These are phyloP conservation scores for Ridgeia piscesae DNA, from an alignment of 1,140 invertebrate genomes.

Conservation along the genomic window DNA sequence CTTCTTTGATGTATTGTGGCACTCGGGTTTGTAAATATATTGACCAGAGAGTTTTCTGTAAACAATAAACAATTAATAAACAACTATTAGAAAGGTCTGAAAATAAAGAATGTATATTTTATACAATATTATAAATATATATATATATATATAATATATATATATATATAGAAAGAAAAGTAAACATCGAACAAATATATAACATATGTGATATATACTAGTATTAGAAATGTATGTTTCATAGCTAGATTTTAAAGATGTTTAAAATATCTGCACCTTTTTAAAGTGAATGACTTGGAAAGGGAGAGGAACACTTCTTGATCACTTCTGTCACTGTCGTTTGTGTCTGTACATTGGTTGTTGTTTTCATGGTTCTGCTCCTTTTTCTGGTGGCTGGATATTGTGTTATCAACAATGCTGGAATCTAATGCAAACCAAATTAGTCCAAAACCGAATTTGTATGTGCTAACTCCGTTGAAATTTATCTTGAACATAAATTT, in stretches of 20 bases:
- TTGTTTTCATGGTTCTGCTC: neutral
- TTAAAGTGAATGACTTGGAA: neutral
- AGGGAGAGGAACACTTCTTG: conserved; percentile 3
- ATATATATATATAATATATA: too few species aligned
- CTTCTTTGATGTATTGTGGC: neutral
- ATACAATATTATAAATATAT: too few species aligned
- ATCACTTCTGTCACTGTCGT: neutral
- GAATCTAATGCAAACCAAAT: neutral
- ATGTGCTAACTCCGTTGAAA: too few species aligned
- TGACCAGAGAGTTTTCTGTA: neutral
- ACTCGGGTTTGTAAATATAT: neutral
- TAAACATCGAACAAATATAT: too few species aligned
- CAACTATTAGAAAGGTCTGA: too few species aligned
- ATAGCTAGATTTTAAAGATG: neutral
- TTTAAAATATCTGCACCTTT: neutral
- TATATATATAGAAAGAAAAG: too few species aligned
- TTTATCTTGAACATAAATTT: neutral
- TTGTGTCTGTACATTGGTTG: neutral
- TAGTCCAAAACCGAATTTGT: neutral
- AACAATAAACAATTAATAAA: neutral
- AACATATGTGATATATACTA: too few species aligned
- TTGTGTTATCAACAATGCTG: neutral
- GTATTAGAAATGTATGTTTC: too few species aligned
- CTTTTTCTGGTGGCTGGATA: neutral
- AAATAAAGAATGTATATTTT: too few species aligned